Evolutionary conservation across 2,888 invertebrate genomes (phyloP), one percentile per base, ranked within the genome.

Genomic region (Apodemia zela): DNA sequence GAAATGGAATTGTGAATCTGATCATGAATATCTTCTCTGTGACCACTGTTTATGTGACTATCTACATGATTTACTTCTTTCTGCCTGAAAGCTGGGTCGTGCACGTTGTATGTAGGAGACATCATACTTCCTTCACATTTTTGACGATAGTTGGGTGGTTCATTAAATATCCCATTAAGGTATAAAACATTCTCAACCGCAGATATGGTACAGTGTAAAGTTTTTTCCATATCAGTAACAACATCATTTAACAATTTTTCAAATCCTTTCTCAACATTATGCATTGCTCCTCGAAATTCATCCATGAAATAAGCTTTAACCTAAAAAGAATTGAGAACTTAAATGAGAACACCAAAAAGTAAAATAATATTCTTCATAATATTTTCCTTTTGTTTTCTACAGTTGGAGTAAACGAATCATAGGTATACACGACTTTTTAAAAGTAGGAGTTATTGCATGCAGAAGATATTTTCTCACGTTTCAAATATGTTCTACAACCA

Each of bases 141-240:
- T 7, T 64, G 68, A 18, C 75, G 71, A 61, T 76, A 78, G 5
- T 73, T 68, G 4, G 74, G 68, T 4, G 72, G 64, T 57, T 72
- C 72, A 18, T 68, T 66, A 18, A 72, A 71, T 45, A 75, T 58
- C 1, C 76, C 74, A 59, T 73, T 73, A 8, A 75, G 66, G 3
- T 73, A 69, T 45, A 85, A 66, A n/a, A 78, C 82, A 69, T 82
- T 74, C 73, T 85, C 84, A 38, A 89, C 80, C 0, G 87, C 84
- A 47, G 83, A 73, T 66, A 89, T 75, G 3, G 89, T 85, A 67
- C 89, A 88, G 51, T 86, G 84, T 35, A 87, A 77, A 2, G 85
- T 84, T 33, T 82, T 81, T 67, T 77, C 80, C n/a, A 88, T 77
- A 68, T 89, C 89, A 45, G 75, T 72, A 11, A 82, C 81, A 38